A percentile compares a stretch with the other conserved stretches of the same genome.
phyloP scores from a whole-genome alignment of 2,113 vertebrate species.

The Thunnus maccoyii region DNA sequence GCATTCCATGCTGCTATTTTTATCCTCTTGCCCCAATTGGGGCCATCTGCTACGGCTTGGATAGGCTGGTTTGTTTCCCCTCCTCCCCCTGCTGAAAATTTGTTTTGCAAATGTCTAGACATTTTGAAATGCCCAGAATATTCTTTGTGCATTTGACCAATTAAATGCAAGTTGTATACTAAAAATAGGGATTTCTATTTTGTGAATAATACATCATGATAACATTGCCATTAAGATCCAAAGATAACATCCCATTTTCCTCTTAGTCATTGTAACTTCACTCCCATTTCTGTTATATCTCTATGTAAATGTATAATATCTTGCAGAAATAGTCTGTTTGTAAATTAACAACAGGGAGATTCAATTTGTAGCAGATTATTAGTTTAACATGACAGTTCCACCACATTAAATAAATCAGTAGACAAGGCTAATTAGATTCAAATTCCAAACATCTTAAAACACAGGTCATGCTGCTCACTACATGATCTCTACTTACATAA shows the following conservation, averaged over 20 bases:
- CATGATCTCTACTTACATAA: neutral
- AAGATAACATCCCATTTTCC: conserved; percentile 7
- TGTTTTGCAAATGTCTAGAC: conserved; percentile 63
- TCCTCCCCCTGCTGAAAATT: conserved; percentile 13
- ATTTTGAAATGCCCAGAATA: conserved; percentile 28
- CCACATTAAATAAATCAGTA: conserved; percentile 10
- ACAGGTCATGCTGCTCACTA: neutral
- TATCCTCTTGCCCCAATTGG: conserved; percentile 72
- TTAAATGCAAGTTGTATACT: conserved; percentile 3
- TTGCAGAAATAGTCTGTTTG: neutral
- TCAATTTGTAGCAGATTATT: neutral
- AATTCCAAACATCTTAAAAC: conserved; percentile 42
- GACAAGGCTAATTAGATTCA: conserved; percentile 15
- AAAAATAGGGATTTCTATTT: neutral
- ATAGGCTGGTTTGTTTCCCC: conserved; percentile 9
- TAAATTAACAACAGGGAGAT: conserved; percentile 1
- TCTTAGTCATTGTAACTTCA: neutral
- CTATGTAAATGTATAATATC: neutral
- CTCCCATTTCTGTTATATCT: neutral
- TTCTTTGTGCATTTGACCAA: conserved; percentile 9
- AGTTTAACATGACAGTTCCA: neutral
- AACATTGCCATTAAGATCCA: neutral
- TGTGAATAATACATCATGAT: neutral
- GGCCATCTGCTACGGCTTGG: conserved; percentile 62
- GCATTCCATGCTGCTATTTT: conserved; percentile 82